Evolutionary conservation across 2,113 vertebrate species (phyloP), one percentile per base, ranked within the genome.

Genomic region (Indri indri): DNA sequence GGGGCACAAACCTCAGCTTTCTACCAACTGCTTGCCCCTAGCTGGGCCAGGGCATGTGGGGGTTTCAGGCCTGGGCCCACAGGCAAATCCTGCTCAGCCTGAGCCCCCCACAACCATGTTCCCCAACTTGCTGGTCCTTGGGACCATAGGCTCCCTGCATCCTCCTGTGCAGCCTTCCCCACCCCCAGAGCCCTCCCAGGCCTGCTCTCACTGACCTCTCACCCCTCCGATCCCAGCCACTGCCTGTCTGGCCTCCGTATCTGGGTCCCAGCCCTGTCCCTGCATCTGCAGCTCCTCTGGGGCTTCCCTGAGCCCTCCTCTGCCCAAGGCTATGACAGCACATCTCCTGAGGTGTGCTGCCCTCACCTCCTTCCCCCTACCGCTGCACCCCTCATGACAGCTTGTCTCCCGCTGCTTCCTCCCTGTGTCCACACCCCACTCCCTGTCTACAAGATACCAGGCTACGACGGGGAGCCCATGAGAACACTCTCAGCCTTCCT

Each of bases 21-120:
- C 88, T 57, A 65, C 68, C 57, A 57, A 42, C n/a, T 17, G 34
- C n/a, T 40, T 54, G 22, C n/a, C 45, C 76, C 81, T 23, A 42
- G 22, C 71, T 3, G 20, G 5, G 20, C 23, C 34, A 66, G 16
- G 27, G 27, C 18, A 14, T 17, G 1, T 5, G 4, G 13, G 23
- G 8, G 32, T 23, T 76, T 82, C 40, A 89, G 45, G 34, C 34
- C 85, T 93, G 50, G 34, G 40, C 70, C 34, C 50, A 57, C 12
- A 91, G 37, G 65, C 34, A 87, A 87, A 34, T 61, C 79, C 83
- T 94, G 40, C 52, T 42, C 27, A 9, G 54, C 57, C 77, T 79
- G 71, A 86, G 50, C 32, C 25, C 13, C 40, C 37, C 52, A 45
- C 27, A 88, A 47, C 61, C 79, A 68, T 45, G 8, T 45, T 3